A percentile compares a stretch with the other conserved stretches of the same genome.
Evolutionary conservation across 1,140 invertebrate genomes (phyloP).

Genomic region (Macrotrachela quadricornifera): DNA sequence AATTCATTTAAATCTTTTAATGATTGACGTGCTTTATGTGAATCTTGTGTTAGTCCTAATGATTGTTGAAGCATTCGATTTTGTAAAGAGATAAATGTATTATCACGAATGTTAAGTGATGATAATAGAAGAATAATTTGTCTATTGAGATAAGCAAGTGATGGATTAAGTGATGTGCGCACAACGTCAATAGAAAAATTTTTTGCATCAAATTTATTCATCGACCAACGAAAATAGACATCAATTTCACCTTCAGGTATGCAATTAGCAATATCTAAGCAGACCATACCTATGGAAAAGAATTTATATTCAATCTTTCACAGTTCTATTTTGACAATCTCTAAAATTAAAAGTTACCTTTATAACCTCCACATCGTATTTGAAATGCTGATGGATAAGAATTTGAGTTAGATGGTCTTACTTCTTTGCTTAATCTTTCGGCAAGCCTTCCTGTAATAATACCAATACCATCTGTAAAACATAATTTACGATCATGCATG

Average conservation of each 20-base stretch:
- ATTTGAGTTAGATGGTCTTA: neutral
- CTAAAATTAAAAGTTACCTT: neutral
- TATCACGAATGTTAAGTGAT: neutral
- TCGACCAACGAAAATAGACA: too few relatives aligned
- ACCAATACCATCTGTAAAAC: neutral
- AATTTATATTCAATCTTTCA: too few relatives aligned
- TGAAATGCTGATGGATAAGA: conserved; percentile 1
- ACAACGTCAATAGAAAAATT: too few relatives aligned
- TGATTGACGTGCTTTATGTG: neutral
- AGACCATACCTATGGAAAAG: too few relatives aligned
- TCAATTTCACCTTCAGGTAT: too few relatives aligned
- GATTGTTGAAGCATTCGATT: neutral
- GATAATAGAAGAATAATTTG: conserved; percentile 2
- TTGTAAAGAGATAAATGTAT: neutral
- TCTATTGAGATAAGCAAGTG: neutral
- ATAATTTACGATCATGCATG: neutral
- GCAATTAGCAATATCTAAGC: too few relatives aligned
- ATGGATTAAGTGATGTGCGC: too few relatives aligned
- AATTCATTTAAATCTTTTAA: neutral
- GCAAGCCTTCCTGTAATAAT: neutral
- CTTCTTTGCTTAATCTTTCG: neutral
- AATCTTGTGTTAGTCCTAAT: neutral
- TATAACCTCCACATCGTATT: neutral
- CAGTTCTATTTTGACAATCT: too few relatives aligned
- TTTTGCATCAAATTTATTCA: too few relatives aligned